A percentile compares a stretch with the other conserved stretches of the same genome.
Conservation (phyloP, 2,888 invertebrate species). For the Sericinus montela region DNA sequence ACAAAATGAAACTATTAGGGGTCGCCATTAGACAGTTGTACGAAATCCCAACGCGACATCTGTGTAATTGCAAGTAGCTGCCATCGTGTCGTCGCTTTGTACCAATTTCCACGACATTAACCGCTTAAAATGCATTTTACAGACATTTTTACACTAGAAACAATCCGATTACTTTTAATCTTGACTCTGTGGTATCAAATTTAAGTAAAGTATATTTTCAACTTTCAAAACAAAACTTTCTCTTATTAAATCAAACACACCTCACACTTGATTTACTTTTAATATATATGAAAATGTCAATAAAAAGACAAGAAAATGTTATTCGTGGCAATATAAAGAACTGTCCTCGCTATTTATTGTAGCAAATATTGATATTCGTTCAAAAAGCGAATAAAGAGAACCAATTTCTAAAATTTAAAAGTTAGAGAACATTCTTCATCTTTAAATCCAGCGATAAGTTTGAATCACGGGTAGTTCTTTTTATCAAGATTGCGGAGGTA, state of each 20-base stretch:
- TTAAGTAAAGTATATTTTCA: constrained; percentile 20
- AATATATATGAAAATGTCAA: constrained; percentile 3
- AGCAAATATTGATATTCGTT: constrained; percentile 7
- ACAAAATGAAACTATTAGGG: constrained; percentile 41
- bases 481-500: constrained; percentile 71
- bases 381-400: constrained; percentile 10
- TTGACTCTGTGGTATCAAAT: constrained; percentile 32
- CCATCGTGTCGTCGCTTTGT: constrained; percentile 52
- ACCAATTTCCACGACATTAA: constrained; percentile 68
- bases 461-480: constrained; percentile 73
- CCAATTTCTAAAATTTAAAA: constrained; percentile 37
- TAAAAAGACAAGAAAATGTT: constrained; percentile 10
- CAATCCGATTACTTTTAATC: constrained; percentile 47
- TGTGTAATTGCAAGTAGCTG: constrained; percentile 63
- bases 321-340: constrained; percentile 23
- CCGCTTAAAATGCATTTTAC: constrained; percentile 67
- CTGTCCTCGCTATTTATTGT: constrained; percentile 7
- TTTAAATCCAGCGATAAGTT: constrained; percentile 64
- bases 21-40: constrained; percentile 37
- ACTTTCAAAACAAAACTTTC: too few relatives aligned
- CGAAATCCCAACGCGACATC: constrained; percentile 49
- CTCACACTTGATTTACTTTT: constrained; percentile 3
- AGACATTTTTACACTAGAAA: constrained; percentile 57
- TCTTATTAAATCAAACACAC: neutral
- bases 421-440: constrained; percentile 40